phyloP scores from a whole-genome alignment of 2,888 invertebrate genomes.

The Augiades crinisus region DNA sequence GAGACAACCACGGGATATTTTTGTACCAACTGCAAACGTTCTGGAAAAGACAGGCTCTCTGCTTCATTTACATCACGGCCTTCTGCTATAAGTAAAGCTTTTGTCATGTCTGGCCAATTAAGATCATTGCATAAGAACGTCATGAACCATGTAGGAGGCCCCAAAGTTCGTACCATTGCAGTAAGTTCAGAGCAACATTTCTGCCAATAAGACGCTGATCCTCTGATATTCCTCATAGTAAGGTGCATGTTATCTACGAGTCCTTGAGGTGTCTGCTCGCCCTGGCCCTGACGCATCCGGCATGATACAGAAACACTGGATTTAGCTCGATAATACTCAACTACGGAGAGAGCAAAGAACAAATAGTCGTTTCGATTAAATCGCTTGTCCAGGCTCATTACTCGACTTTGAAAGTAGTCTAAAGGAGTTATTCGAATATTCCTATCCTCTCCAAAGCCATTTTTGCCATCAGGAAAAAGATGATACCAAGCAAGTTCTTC shows the following conservation, averaged over 20 bases:
- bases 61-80: too few relatives aligned
- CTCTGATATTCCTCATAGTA: constrained; percentile 43
- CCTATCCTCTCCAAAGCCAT: constrained; percentile 36
- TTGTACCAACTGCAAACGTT: too few relatives aligned
- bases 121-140: constrained; percentile 32
- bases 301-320: constrained; percentile 40
- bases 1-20: too few relatives aligned
- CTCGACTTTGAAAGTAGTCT: constrained; percentile 34
- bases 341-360: constrained; percentile 38
- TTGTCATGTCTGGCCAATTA: too few relatives aligned
- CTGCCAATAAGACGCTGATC: too few relatives aligned
- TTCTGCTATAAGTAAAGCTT: too few relatives aligned
- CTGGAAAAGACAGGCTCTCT: too few relatives aligned
- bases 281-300: constrained; percentile 35
- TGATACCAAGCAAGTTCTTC: constrained; percentile 36
- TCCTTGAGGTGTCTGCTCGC: constrained; percentile 32
- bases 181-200: too few relatives aligned
- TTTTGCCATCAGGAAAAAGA: constrained; percentile 34
- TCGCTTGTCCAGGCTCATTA: constrained; percentile 33
- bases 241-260: constrained; percentile 42
- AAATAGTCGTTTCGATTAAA: constrained; percentile 39
- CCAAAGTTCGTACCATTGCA: constrained; percentile 43
- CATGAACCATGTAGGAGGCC: constrained; percentile 44
- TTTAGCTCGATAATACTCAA: constrained; percentile 32
- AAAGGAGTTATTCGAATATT: constrained; percentile 22